These are phyloP conservation scores for Luperina testacea DNA, from an alignment of 2,888 invertebrate genomes.

Conservation along the genomic window DNA sequence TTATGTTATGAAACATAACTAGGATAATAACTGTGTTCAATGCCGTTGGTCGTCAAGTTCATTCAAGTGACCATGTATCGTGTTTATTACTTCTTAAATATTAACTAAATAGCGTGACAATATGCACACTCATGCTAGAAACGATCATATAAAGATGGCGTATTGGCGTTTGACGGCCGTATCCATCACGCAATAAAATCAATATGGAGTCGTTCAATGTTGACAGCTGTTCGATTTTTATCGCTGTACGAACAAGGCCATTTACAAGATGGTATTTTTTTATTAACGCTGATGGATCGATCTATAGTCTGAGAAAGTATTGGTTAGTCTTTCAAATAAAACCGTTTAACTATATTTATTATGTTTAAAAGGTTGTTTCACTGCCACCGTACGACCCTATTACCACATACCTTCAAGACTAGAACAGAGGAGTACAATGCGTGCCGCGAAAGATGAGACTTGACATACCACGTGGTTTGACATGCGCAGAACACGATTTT, in stretches of 20 bases:
- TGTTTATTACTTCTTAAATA: slow-evolving; percentile 24
- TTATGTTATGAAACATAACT: background rate
- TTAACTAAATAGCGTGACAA: slow-evolving; percentile 38
- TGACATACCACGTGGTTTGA: too few relatives aligned
- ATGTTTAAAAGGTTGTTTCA: too few relatives aligned
- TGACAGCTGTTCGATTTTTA: slow-evolving; percentile 29
- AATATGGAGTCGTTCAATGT: slow-evolving; percentile 26
- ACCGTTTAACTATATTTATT: too few relatives aligned
- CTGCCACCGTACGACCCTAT: too few relatives aligned
- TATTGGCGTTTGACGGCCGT: slow-evolving; percentile 47
- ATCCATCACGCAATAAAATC: slow-evolving; percentile 47
- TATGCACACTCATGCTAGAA: slow-evolving; percentile 24
- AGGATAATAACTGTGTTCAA: background rate
- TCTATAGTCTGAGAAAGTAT: background rate
- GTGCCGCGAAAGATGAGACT: too few relatives aligned
- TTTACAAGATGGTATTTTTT: background rate
- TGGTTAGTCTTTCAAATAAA: background rate
- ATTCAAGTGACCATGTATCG: background rate
- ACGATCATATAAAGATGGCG: slow-evolving; percentile 20
- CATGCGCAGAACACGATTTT: too few relatives aligned
- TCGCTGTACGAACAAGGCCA: background rate
- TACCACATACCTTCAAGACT: too few relatives aligned
- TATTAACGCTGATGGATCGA: background rate
- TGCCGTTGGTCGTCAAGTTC: slow-evolving; percentile 7
- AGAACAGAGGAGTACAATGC: too few relatives aligned